A percentile compares a stretch with the other conserved stretches of the same genome.
These are phyloP conservation scores for Hyperopisus bebe DNA, from an alignment of 2,113 vertebrate genomes.

Conservation along the genomic window DNA sequence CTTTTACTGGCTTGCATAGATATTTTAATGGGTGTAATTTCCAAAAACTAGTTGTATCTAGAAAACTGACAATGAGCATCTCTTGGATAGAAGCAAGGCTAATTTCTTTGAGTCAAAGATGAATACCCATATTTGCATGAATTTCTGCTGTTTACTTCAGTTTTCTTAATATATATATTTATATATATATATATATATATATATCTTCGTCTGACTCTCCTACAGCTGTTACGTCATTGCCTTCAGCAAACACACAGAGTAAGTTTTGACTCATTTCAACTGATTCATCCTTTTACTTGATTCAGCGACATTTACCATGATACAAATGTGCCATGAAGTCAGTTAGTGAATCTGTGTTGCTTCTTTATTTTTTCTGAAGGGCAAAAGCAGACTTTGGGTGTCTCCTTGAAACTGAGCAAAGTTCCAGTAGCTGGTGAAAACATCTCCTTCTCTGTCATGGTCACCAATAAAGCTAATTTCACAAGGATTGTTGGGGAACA, in stretches of 20 bases:
- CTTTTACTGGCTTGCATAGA: background rate
- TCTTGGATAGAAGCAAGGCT: background rate
- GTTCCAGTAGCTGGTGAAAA: conserved; percentile 43
- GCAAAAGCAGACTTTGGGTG: conserved; percentile 23
- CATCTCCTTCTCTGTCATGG: conserved; percentile 46
- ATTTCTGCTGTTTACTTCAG: background rate
- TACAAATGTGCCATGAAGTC: background rate
- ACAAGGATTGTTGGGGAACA: conserved; percentile 45
- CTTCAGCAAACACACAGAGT: background rate
- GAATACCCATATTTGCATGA: background rate
- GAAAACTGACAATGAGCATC: background rate
- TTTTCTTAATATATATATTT: background rate
- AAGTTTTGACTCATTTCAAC: background rate
- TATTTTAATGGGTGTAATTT: background rate
- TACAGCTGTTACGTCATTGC: background rate
- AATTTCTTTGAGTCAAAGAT: background rate
- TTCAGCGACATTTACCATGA: background rate
- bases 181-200: background rate
- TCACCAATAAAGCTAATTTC: conserved; percentile 41
- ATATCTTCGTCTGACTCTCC: background rate
- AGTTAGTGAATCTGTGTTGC: background rate
- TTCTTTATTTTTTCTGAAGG: conserved; percentile 10
- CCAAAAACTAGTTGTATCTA: background rate
- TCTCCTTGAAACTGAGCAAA: conserved; percentile 46
- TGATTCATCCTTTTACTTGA: background rate